A percentile compares a stretch with the other conserved stretches of the same genome.
These are phyloP conservation scores for Chlamydotis undulata DNA, from an alignment of 2,113 vertebrate species.

Conservation along the genomic window DNA sequence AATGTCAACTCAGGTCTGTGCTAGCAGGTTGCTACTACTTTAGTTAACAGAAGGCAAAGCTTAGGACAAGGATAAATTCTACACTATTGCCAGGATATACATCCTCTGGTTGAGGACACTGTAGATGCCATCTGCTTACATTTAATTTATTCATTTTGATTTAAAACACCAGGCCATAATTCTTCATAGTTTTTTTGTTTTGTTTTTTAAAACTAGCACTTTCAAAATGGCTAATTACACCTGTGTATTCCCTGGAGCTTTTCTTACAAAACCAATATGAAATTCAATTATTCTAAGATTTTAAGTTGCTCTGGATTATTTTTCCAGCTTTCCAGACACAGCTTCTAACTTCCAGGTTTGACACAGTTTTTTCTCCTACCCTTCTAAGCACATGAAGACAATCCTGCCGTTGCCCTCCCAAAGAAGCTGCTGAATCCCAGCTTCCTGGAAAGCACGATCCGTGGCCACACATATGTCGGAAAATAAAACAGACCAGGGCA, in stretches of 20 bases:
- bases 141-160: neutral
- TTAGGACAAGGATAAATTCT: neutral
- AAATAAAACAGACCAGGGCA: slow-evolving; percentile 21
- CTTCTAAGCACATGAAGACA: neutral
- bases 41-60: slow-evolving; percentile 9
- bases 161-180: neutral
- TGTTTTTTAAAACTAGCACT: neutral
- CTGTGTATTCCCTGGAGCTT: neutral
- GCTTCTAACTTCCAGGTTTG: neutral
- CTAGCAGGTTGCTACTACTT: neutral
- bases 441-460: slow-evolving; percentile 32
- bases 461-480: neutral
- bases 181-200: neutral
- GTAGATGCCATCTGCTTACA: neutral
- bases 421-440: neutral
- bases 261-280: neutral
- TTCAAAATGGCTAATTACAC: neutral
- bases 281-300: neutral
- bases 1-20: neutral
- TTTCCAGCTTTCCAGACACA: neutral
- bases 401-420: neutral
- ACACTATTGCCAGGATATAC: neutral
- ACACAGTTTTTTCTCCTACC: neutral
- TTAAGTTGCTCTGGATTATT: neutral
- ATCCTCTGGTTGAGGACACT: neutral